Evolutionary conservation across 1,140 invertebrate genomes (phyloP), one percentile per base, ranked within the genome.

Genomic region (Lasaia peninsularis): DNA sequence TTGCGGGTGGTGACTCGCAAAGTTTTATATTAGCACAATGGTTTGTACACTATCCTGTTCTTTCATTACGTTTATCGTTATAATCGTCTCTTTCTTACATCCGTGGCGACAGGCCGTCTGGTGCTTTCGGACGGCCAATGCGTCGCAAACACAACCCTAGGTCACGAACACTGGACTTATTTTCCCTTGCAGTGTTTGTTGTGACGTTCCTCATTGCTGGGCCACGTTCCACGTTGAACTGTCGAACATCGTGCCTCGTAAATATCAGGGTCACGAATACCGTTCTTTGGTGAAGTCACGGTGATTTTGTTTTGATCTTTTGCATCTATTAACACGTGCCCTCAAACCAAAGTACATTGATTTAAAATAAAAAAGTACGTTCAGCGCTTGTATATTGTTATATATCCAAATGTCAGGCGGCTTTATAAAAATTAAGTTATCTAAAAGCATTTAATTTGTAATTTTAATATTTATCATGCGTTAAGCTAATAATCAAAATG

Each of bases 91-190:
- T 59, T 60, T 81, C 67, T 48, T 40, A 51, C 62, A 64, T 56
- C 58, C 67, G 71, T 69, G 84, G 84, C 84, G 84, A 87, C 84
- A 86, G 75, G 81, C 84, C 72, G 84, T 87, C 84, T 87, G 84
- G 75, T 78, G 62, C 69, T 75, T 72, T 77, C 67, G 69, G 70
- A 61, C 76, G 70, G 68, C 71, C 68, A 70, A 59, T 59, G 71
- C 75, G 66, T 63, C 63, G 78, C 71, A 84, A 84, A 86, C 72
- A 70, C 78, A 84, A 81, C 82, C 75, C 77, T 79, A 83, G 74
- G 72, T 79, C 75, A 79, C 58, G 73, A 69, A 60, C 73, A 58
- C 68, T 82, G 75, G 73, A 78, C 73, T 74, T 62, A 78, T 78
- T 86, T 84, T 85, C 68, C 72, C 64, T 60, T 34, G 44, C n/a